Evolutionary conservation across 2,797 vertebrate genomes (phyloP).

Genomic region (Peromyscus melanophrys): DNA sequence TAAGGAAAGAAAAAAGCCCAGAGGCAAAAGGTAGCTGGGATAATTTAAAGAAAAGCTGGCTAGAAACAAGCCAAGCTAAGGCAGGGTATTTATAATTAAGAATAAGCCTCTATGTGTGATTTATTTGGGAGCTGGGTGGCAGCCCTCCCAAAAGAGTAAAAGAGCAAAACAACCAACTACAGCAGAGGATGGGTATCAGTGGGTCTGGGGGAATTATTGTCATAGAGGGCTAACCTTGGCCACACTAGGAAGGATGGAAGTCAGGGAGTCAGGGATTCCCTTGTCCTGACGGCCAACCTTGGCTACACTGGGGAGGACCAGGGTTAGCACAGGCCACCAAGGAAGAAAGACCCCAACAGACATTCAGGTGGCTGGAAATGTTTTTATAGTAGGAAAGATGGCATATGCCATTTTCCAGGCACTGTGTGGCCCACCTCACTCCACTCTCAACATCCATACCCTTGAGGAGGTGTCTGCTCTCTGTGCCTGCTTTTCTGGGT

Average conservation of each 20-base stretch:
- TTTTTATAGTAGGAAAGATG: background rate
- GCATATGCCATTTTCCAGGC: no score
- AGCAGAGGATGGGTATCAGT: background rate
- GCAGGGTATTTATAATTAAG: no score
- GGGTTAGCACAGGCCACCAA: background rate
- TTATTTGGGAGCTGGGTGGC: no score
- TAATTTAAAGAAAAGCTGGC: no score
- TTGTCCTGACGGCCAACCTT: background rate
- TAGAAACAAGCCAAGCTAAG: no score
- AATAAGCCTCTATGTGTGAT: no score
- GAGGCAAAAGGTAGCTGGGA: no score
- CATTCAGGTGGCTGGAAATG: background rate
- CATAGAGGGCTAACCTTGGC: background rate
- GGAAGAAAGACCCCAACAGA: background rate
- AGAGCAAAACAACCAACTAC: no score
- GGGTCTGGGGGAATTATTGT: background rate
- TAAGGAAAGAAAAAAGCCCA: no score
- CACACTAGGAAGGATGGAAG: background rate
- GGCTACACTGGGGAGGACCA: background rate
- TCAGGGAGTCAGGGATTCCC: background rate
- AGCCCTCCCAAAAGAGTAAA: no score
- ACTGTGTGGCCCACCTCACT: fast-evolving
- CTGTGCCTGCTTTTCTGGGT: background rate
- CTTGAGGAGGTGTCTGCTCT: background rate
- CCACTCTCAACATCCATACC: background rate